These are phyloP conservation scores for Lycaon pictus DNA, from an alignment of 2,113 vertebrate species.

Conservation along the genomic window DNA sequence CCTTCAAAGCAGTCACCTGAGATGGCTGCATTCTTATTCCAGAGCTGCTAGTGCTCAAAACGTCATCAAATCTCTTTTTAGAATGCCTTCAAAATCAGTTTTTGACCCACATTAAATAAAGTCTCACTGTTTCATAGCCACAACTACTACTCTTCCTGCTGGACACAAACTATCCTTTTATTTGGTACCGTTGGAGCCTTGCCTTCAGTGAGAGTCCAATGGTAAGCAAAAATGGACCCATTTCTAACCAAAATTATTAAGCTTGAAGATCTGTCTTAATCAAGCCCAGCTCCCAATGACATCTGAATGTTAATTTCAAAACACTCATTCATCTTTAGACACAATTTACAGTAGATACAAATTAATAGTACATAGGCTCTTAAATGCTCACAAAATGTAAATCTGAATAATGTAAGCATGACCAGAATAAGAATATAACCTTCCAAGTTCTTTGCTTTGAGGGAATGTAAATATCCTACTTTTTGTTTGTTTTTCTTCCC, in stretches of 20 bases:
- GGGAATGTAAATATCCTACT: neutral
- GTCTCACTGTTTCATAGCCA: neutral
- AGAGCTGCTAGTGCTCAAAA: slow-evolving; percentile 21
- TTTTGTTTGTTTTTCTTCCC: neutral
- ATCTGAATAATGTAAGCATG: slow-evolving; percentile 53
- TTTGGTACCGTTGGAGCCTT: neutral
- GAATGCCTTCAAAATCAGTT: slow-evolving; percentile 48
- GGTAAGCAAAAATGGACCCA: neutral
- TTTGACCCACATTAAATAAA: neutral
- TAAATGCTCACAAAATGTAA: slow-evolving; percentile 59
- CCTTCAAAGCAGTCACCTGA: slow-evolving; percentile 56
- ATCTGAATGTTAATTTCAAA: slow-evolving; percentile 34
- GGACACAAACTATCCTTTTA: slow-evolving; percentile 4
- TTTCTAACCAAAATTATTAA: slow-evolving; percentile 48
- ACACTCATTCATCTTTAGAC: slow-evolving; percentile 36
- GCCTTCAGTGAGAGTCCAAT: neutral
- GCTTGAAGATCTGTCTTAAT: slow-evolving; percentile 42
- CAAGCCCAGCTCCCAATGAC: slow-evolving; percentile 24
- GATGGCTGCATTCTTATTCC: slow-evolving; percentile 55
- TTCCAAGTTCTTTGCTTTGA: slow-evolving; percentile 66
- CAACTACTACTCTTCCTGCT: neutral
- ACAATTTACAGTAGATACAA: slow-evolving; percentile 58
- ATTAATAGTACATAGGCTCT: slow-evolving; percentile 60
- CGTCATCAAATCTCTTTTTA: neutral
- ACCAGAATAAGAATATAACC: slow-evolving; percentile 54